Percentiles rank a stretch among this genome's conserved stretches.
phyloP scores from a whole-genome alignment of 2,113 vertebrate species.

The Psammodynastes pulverulentus region DNA sequence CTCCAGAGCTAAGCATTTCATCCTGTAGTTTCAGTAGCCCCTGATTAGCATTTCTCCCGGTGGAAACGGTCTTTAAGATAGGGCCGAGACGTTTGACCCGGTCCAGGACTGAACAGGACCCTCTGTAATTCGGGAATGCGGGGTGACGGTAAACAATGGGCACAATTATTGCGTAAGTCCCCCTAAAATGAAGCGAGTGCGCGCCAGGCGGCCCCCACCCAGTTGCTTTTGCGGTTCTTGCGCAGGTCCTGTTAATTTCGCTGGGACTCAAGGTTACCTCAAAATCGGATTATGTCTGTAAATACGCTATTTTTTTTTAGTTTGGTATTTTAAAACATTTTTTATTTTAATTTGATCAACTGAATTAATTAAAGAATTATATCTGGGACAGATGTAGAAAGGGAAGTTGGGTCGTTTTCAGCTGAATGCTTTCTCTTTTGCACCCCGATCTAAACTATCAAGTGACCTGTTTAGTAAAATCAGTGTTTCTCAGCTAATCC shows the following conservation, averaged over 20 bases:
- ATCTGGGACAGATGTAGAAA: neutral
- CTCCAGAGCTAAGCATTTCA: neutral
- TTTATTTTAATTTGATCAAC: neutral
- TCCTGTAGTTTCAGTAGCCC: neutral
- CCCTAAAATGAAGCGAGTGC: neutral
- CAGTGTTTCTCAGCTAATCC: neutral
- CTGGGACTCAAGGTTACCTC: neutral
- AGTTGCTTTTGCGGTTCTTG: neutral
- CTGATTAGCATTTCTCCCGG: neutral
- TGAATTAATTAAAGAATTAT: neutral
- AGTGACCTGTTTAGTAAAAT: neutral
- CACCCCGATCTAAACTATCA: neutral
- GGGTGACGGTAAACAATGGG: neutral
- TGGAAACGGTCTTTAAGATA: neutral
- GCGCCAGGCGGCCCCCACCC: no score
- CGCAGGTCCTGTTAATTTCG: neutral
- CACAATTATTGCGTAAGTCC: neutral
- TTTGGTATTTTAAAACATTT: neutral
- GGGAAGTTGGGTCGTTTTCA: neutral
- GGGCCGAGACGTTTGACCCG: neutral
- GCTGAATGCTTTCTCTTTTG: no score
- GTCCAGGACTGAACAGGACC: neutral
- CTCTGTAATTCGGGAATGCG: neutral
- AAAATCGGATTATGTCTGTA: fast-evolving
- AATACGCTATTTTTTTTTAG: neutral